A percentile compares a stretch with the other conserved stretches of the same genome.
Conservation (phyloP, 37 sponge, comb jelly and placozoan genomes). For the Eunapius fragilis region DNA sequence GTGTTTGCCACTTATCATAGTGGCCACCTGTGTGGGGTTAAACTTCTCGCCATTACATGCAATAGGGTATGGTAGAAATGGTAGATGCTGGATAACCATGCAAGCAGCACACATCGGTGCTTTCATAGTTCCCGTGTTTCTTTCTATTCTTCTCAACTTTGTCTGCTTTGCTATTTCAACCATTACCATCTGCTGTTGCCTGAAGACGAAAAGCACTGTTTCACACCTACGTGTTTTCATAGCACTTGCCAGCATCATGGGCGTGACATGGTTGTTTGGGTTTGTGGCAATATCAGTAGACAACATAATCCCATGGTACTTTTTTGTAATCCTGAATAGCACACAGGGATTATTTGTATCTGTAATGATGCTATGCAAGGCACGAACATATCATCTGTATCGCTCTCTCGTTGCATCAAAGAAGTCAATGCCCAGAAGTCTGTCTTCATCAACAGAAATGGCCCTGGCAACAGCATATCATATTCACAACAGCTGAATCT, state of each 20-base stretch:
- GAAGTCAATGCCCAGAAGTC: neutral
- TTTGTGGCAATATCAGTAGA: constrained; percentile 39
- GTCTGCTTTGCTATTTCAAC: neutral
- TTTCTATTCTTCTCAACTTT: constrained; percentile 21
- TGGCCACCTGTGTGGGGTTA: neutral
- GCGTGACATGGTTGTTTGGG: constrained; percentile 67
- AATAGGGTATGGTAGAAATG: constrained; percentile 23
- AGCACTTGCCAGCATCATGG: constrained; percentile 35
- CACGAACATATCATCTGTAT: neutral
- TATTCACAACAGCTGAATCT: neutral
- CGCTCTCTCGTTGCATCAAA: neutral
- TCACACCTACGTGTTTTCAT: constrained; percentile 22
- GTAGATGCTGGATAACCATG: constrained; percentile 37
- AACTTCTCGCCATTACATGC: constrained; percentile 8
- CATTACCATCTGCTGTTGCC: neutral
- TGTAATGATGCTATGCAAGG: neutral
- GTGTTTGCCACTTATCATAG: constrained; percentile 17
- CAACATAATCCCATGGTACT: constrained; percentile 53
- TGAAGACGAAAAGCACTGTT: neutral
- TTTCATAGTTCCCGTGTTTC: constrained; percentile 18
- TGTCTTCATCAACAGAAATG: neutral
- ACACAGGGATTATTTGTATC: constrained; percentile 41
- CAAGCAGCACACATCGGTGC: neutral
- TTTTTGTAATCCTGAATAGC: constrained; percentile 58
- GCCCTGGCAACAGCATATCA: neutral